Percentiles rank a stretch among this genome's conserved stretches.
Evolutionary conservation across 1,140 invertebrate species (phyloP).

Genomic region (Frieseomelitta varia): DNA sequence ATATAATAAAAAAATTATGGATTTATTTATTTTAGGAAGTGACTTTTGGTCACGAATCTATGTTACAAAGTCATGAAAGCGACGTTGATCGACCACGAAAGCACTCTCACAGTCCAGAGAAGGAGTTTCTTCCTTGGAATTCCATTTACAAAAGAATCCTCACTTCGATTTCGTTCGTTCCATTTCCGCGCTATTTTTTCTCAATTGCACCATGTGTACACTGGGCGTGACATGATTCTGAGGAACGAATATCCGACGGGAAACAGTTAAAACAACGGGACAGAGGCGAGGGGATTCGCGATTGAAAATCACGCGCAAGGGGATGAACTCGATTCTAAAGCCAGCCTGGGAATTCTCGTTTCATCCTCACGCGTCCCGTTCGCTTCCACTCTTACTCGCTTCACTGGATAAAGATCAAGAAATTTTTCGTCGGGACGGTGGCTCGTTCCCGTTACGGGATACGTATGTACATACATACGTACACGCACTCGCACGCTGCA

Average conservation of each 20-base stretch:
- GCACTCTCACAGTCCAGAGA: not conserved
- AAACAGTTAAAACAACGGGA: not conserved
- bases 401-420: conserved; percentile 23
- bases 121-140: not conserved
- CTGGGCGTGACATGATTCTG: too few species aligned
- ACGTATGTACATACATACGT: not conserved
- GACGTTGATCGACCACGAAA: not conserved
- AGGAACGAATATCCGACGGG: not conserved
- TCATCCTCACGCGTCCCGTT: not conserved
- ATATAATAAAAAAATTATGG: too few species aligned
- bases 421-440: conserved; percentile 16
- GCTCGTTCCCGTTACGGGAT: conserved; percentile 37
- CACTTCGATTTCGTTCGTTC: too few species aligned
- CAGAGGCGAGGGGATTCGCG: not conserved
- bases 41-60: too few species aligned
- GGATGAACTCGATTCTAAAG: not conserved
- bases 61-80: not conserved
- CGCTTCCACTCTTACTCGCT: conserved; percentile 22
- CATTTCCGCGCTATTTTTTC: not conserved
- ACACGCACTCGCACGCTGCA: conserved; percentile 27
- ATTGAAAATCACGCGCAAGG: not conserved
- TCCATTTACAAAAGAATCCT: not conserved
- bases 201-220: too few species aligned
- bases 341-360: conserved; percentile 9
- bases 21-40: too few species aligned